phyloP scores from a whole-genome alignment of 2,113 vertebrate genomes.

The Archilochus colubris region DNA sequence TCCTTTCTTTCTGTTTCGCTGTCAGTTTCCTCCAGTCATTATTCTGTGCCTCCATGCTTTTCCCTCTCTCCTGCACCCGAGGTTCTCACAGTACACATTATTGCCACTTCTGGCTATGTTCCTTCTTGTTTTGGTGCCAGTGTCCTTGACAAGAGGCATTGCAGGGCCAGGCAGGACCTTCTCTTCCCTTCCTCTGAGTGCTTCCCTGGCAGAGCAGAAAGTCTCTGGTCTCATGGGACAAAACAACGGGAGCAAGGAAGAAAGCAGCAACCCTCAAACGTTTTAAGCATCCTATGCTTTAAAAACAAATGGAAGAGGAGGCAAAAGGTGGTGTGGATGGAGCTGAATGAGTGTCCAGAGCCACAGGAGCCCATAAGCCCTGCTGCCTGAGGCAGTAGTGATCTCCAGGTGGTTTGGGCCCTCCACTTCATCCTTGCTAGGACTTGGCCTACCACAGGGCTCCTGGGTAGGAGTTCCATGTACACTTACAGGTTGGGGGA shows the following conservation, averaged over 20 bases:
- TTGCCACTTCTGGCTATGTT: neutral
- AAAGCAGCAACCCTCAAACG: neutral
- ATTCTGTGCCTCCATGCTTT: neutral
- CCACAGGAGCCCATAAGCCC: rapidly evolving
- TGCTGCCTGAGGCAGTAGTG: neutral
- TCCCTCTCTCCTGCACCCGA: neutral
- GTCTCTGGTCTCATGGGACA: neutral
- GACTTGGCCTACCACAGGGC: neutral
- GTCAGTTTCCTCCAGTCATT: neutral
- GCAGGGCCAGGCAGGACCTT: neutral
- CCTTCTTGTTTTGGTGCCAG: neutral
- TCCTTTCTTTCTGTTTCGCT: neutral
- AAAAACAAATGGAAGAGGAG: neutral
- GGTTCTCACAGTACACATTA: neutral
- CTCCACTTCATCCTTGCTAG: neutral
- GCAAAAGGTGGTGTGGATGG: neutral
- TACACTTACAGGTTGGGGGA: neutral
- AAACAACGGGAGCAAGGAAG: neutral
- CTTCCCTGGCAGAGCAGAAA: neutral
- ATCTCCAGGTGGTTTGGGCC: neutral
- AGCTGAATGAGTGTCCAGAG: rapidly evolving
- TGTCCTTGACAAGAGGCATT: neutral
- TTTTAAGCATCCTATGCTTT: neutral
- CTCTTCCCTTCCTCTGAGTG: neutral
- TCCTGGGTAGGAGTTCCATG: neutral